Base-by-base conservation (phyloP, 2,113 vertebrate genomes). In the Halichoerus grypus region DNA sequence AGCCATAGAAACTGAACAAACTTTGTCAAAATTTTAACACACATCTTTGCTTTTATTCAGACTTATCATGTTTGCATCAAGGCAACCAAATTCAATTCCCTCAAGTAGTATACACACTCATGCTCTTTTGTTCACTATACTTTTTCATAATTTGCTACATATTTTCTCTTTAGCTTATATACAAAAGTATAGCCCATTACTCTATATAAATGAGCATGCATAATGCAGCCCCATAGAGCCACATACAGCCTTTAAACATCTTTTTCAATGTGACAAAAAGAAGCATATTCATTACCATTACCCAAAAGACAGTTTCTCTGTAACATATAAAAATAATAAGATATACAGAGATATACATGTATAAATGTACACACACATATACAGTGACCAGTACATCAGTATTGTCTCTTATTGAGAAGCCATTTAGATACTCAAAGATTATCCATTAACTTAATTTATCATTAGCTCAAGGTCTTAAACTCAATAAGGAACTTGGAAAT, bases 11-110 rank as follows among this genome's bases (percentile, higher is more conserved):
- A 67, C 6, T 49, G 53, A 21, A 7, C 39, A 71, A 93, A 49
- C 9, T 51, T 82, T 83, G 28, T 21, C 71, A 86, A 96, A 33
- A 39, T 49, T 96, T 59, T 81, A 49, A 91, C 11, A 74, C 6
- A 42, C 1, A 59, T 93, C 59, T 67, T 89, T 85, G 91, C 12
- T 92, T 88, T 91, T 74, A 80, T 79, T 72, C 57, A 69, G 63
- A 80, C 10, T 86, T 26, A 74, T 5, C 11, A 26, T 9, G 42
- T 76, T 46, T 76, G 39, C 72, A 16, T 26, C 18, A 63, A 79
- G 4, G 16, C 10, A 80, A 63, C 46, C 24, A 55, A 90, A 82
- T n/a, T 84, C 4, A 12, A 6, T 83, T 77, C 53, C 49, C 39
- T 86, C 31, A 69, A 86, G 19, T 42, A 12, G 49, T 19, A 46